phyloP scores from a whole-genome alignment of 2,888 invertebrate species.

The Stegophylla sp. region DNA sequence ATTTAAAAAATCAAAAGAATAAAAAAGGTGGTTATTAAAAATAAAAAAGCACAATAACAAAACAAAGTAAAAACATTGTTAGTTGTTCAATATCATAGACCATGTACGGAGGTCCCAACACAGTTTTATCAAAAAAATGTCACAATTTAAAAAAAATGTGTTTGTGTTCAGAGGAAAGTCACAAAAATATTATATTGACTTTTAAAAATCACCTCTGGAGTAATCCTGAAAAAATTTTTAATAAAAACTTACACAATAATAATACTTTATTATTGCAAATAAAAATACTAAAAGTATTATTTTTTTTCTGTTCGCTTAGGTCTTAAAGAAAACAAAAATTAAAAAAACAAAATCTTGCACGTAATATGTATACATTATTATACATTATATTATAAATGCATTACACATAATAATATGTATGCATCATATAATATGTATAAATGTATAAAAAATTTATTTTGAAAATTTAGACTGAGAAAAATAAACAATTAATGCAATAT shows the following conservation, averaged over 20 bases:
- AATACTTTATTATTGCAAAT: conserved; percentile 28
- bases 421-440: conserved; percentile 1
- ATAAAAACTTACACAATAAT: conserved; percentile 32
- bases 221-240: conserved; percentile 41
- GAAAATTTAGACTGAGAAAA: not conserved
- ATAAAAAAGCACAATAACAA: conserved; percentile 57
- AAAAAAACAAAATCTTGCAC: conserved; percentile 40
- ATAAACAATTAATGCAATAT: conserved; percentile 39
- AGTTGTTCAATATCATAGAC: conserved; percentile 44
- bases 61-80: conserved; percentile 55
- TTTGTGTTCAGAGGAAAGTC: conserved; percentile 49
- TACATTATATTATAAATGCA: too few species aligned
- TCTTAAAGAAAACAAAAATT: conserved; percentile 24
- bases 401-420: conserved; percentile 10
- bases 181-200: conserved; percentile 50
- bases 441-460: conserved; percentile 9
- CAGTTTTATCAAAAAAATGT: conserved; percentile 53
- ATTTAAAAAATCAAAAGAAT: conserved; percentile 59
- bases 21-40: conserved; percentile 59
- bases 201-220: conserved; percentile 53
- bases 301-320: conserved; percentile 40
- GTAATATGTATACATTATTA: not conserved
- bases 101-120: conserved; percentile 54
- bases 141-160: conserved; percentile 49
- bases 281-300: conserved; percentile 53